These are phyloP conservation scores for Drosophila picticornis DNA, from an alignment of 2,888 invertebrate genomes.

Conservation along the genomic window DNA sequence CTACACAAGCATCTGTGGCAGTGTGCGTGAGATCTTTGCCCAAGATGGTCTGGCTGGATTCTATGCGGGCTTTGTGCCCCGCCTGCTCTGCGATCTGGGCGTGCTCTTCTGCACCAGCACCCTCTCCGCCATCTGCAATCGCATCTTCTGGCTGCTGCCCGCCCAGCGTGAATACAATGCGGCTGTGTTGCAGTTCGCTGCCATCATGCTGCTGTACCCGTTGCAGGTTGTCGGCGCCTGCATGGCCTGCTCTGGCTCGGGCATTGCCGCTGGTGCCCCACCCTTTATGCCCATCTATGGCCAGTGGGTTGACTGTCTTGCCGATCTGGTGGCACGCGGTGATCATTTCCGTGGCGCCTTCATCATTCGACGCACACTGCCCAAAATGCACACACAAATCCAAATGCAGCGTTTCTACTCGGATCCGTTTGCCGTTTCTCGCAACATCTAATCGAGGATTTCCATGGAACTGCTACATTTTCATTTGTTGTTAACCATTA, in stretches of 20 bases:
- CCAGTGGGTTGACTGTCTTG: constrained; percentile 59
- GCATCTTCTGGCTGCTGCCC: background rate
- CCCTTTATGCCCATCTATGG: constrained; percentile 65
- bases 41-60: constrained; percentile 40
- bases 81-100: constrained; percentile 46
- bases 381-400: constrained; percentile 27
- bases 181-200: constrained; percentile 45
- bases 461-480: background rate
- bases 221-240: constrained; percentile 59
- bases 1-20: constrained; percentile 32
- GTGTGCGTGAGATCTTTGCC: constrained; percentile 10
- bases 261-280: constrained; percentile 53
- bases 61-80: constrained; percentile 58
- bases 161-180: constrained; percentile 29
- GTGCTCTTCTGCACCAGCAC: constrained; percentile 45
- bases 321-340: constrained; percentile 51
- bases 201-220: constrained; percentile 46
- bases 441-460: constrained; percentile 3
- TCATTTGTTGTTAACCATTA: background rate
- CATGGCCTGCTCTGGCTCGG: constrained; percentile 61
- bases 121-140: constrained; percentile 19
- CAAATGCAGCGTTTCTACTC: constrained; percentile 6
- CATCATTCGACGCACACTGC: constrained; percentile 53
- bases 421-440: constrained; percentile 15
- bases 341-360: constrained; percentile 55